Conservation (phyloP, 2,888 invertebrate species). For the Lycocerus yunnanus region DNA sequence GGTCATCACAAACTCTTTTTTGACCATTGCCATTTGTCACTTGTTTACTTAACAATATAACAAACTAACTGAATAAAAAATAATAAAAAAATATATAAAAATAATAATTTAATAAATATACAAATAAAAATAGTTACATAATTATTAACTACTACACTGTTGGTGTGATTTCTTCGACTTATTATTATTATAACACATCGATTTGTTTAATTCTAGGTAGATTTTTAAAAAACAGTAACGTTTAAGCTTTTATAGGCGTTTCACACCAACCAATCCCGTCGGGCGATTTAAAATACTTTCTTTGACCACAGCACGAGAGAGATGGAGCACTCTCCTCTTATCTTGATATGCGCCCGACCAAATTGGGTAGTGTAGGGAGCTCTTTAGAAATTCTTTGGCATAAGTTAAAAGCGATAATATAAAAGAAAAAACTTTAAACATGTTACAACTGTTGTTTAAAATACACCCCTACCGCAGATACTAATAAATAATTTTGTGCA, state of each 20-base stretch:
- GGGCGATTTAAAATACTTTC: no score
- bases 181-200: not conserved
- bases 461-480: not conserved
- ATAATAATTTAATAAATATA: slow-evolving; percentile 33
- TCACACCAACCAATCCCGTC: no score
- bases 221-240: slow-evolving; percentile 1
- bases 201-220: not conserved
- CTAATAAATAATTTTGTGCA: not conserved
- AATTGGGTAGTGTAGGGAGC: no score
- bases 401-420: slow-evolving; percentile 20
- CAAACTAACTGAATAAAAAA: slow-evolving; percentile 19
- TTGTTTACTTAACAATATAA: slow-evolving; percentile 13
- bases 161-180: not conserved
- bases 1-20: slow-evolving; percentile 36
- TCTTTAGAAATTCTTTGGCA: slow-evolving; percentile 18
- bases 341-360: no score
- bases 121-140: slow-evolving; percentile 24
- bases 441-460: not conserved
- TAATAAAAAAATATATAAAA: slow-evolving; percentile 32
- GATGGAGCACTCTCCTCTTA: no score
- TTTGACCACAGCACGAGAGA: no score
- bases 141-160: not conserved
- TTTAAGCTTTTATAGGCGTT: not conserved
- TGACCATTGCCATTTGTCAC: slow-evolving; percentile 29
- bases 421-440: not conserved